Percentiles rank a stretch among this genome's conserved stretches.
These are phyloP conservation scores for Drosophila paramelanica DNA, from an alignment of 2,888 invertebrate genomes.

Conservation along the genomic window DNA sequence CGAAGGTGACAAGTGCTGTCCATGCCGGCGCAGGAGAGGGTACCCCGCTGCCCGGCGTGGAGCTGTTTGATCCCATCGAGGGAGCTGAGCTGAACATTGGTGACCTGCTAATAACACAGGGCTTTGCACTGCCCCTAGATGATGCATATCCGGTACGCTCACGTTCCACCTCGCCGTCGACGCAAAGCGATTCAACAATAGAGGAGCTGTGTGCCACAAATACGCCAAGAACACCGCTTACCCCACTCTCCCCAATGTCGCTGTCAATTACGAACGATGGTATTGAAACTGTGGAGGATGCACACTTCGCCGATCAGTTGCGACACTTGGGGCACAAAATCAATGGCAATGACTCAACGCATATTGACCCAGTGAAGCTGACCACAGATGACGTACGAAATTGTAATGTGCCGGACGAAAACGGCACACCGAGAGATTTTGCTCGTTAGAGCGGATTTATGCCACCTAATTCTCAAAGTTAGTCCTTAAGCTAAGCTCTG, in stretches of 20 bases:
- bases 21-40: conserved; percentile 86
- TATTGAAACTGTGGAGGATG: conserved; percentile 64
- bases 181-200: conserved; percentile 71
- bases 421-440: conserved; percentile 27
- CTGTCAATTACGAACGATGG: conserved; percentile 54
- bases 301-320: conserved; percentile 71
- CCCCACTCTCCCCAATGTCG: conserved; percentile 66
- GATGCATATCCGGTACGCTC: conserved; percentile 69
- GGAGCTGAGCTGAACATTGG: conserved; percentile 84
- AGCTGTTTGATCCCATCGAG: conserved; percentile 89
- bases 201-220: conserved; percentile 61
- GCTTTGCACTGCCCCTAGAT: conserved; percentile 81
- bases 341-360: conserved; percentile 60
- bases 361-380: conserved; percentile 56
- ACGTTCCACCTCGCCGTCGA: conserved; percentile 65
- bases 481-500: conserved; percentile 36
- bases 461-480: conserved; percentile 25
- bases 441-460: conserved; percentile 20
- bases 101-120: conserved; percentile 80
- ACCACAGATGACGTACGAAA: conserved; percentile 65
- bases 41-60: conserved; percentile 91
- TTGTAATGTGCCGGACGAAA: conserved; percentile 50
- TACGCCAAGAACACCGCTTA: conserved; percentile 55
- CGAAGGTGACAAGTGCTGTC: conserved; percentile 74
- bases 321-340: conserved; percentile 73